A percentile compares a stretch with the other conserved stretches of the same genome.
Conservation (phyloP, 2,888 invertebrate genomes). For the Geotrupes spiniger region DNA sequence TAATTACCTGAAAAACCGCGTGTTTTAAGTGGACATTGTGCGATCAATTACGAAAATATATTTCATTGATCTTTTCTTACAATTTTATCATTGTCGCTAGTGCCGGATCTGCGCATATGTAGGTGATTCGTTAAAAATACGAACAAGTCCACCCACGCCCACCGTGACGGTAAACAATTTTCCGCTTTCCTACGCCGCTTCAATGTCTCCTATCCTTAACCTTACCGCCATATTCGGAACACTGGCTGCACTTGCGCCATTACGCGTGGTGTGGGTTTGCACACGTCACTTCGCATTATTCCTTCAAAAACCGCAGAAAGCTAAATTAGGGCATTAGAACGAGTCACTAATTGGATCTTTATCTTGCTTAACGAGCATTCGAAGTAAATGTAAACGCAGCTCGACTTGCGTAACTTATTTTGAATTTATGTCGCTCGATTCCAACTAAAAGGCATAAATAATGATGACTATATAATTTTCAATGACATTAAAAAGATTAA, state of each 20-base stretch:
- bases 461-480: too few relatives aligned
- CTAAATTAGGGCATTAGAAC: conserved; percentile 18
- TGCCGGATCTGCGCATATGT: conserved; percentile 26
- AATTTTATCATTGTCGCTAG: too few relatives aligned
- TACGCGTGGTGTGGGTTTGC: conserved; percentile 19
- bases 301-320: conserved; percentile 16
- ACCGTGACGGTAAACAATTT: conserved; percentile 29
- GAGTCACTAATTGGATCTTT: neutral
- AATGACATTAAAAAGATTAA: too few relatives aligned
- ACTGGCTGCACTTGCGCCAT: conserved; percentile 24
- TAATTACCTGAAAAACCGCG: too few relatives aligned
- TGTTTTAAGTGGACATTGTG: too few relatives aligned
- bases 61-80: too few relatives aligned
- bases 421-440: too few relatives aligned
- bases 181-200: conserved; percentile 31
- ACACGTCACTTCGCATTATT: conserved; percentile 17
- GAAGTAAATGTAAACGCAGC: too few relatives aligned
- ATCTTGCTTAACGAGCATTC: too few relatives aligned
- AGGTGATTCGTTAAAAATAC: conserved; percentile 34
- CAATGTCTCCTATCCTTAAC: conserved; percentile 29
- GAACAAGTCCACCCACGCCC: conserved; percentile 30
- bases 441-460: too few relatives aligned
- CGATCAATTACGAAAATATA: too few relatives aligned
- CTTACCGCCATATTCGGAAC: conserved; percentile 28
- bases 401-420: too few relatives aligned